These are phyloP conservation scores for Lasioglossum lativentre DNA, from an alignment of 2,888 invertebrate species.

Conservation along the genomic window DNA sequence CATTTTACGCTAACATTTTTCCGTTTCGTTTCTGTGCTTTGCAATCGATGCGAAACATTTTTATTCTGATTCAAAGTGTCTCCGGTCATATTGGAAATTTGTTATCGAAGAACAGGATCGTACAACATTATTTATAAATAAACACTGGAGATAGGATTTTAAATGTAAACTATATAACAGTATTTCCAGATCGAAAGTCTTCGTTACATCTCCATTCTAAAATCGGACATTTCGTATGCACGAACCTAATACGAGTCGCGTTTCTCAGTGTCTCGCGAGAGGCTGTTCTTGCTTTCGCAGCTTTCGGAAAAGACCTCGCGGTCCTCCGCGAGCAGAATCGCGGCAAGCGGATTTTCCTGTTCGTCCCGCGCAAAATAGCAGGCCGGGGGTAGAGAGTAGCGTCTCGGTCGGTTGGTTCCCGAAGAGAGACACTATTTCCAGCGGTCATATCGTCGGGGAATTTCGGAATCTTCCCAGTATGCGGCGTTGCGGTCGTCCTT, in stretches of 20 bases:
- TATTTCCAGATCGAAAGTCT: not conserved
- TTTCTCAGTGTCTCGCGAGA: not conserved
- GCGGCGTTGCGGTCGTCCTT: conserved; percentile 65
- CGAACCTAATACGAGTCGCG: not conserved
- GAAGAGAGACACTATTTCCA: conserved; percentile 48
- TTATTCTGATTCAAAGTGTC: no score
- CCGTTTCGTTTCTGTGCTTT: no score
- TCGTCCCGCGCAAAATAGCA: conserved; percentile 24
- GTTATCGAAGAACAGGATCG: no score
- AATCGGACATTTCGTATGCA: not conserved
- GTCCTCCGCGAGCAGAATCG: not conserved
- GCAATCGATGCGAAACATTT: no score
- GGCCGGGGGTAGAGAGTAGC: not conserved
- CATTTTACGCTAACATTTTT: no score
- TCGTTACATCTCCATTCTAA: not conserved
- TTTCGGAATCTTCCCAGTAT: conserved; percentile 66
- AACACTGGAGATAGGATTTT: no score
- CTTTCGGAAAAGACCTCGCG: not conserved
- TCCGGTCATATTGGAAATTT: no score
- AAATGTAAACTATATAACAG: no score
- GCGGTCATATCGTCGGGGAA: conserved; percentile 36
- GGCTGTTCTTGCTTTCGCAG: not conserved
- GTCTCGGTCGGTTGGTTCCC: not conserved
- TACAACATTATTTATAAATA: no score
- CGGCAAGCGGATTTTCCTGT: not conserved